These are phyloP conservation scores for Epinephelus fuscoguttatus DNA, from an alignment of 2,113 vertebrate species.

Conservation along the genomic window DNA sequence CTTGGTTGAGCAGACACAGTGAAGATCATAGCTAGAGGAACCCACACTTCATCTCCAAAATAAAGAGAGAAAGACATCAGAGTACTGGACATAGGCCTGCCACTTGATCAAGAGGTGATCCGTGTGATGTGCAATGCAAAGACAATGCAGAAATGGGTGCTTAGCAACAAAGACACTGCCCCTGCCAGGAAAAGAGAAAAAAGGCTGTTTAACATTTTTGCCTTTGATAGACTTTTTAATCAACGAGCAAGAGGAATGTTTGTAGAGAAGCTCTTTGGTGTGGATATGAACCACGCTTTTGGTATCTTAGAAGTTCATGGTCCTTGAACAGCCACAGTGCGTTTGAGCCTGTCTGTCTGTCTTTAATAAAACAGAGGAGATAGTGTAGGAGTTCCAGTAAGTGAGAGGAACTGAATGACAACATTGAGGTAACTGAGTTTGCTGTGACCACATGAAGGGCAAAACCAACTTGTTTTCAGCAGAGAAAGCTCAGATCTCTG, in stretches of 20 bases:
- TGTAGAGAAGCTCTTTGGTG: conserved; percentile 2
- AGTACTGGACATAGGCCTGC: background rate
- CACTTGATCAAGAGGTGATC: conserved; percentile 7
- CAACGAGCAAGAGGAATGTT: background rate
- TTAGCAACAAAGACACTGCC: conserved; percentile 27
- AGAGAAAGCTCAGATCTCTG: background rate
- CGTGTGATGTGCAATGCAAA: conserved; percentile 12
- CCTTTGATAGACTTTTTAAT: conserved; percentile 26
- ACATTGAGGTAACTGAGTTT: background rate
- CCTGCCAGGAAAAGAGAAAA: conserved; percentile 2
- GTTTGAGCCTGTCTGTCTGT: background rate
- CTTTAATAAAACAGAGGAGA: background rate
- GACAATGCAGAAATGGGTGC: conserved; percentile 20
- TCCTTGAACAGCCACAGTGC: background rate
- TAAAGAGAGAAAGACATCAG: background rate
- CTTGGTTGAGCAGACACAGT: background rate
- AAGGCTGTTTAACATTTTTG: conserved; percentile 8
- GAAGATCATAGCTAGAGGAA: background rate
- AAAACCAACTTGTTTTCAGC: background rate
- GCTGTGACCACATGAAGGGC: background rate
- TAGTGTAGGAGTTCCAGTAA: background rate
- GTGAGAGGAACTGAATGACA: conserved; percentile 4
- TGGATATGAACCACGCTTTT: background rate
- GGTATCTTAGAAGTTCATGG: background rate
- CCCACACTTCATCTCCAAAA: background rate